Evolutionary conservation across 1,140 invertebrate genomes (phyloP), one percentile per base, ranked within the genome.

Genomic region (Bombus fervidus): DNA sequence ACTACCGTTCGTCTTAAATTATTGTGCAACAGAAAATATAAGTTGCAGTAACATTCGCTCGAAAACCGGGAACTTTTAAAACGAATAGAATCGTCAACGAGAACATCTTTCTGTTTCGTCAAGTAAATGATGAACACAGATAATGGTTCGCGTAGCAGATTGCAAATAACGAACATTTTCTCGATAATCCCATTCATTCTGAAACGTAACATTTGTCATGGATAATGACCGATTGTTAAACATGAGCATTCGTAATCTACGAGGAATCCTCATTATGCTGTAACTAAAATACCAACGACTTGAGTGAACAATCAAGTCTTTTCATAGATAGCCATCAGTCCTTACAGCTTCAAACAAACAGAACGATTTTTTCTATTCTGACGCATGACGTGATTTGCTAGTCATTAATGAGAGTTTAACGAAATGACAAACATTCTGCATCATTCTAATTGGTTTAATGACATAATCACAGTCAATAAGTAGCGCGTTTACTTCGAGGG

Each of bases 161-260:
- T 53, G 68, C 39, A 68, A 87, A 87, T 78, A 64, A 37, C 43
- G 75, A 41, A 66, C 80, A 75, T 72, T 69, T 59, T 53, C 47
- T 34, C 71, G 81, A 72, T 89, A 91, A 91, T 90, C 86, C 79
- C 59, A 72, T 89, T 82, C 82, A 73, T 89, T 83, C 69, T 59
- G 81, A 74, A 78, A 85, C 79, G 79, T 76, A 86, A 89, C 88
- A 78, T 85, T 73, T 85, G 88, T 73, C 84, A 87, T 87, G 79
- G 79, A 87, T 90, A 90, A 90, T 87, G 89, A 43, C 53, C 75
- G 76, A 90, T 68, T 90, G 79, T 90, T 90, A 86, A 90, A 90
- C 79, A 87, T 81, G 86, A 87, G 76, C 71, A 83, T 87, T 64
- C 75, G 86, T 81, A 87, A 90, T 90, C 86, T 71, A 10, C 47